A percentile compares a stretch with the other conserved stretches of the same genome.
Evolutionary conservation across 1,140 invertebrate genomes (phyloP).

Genomic region (Pachyrhynchus sulphureomaculatus): DNA sequence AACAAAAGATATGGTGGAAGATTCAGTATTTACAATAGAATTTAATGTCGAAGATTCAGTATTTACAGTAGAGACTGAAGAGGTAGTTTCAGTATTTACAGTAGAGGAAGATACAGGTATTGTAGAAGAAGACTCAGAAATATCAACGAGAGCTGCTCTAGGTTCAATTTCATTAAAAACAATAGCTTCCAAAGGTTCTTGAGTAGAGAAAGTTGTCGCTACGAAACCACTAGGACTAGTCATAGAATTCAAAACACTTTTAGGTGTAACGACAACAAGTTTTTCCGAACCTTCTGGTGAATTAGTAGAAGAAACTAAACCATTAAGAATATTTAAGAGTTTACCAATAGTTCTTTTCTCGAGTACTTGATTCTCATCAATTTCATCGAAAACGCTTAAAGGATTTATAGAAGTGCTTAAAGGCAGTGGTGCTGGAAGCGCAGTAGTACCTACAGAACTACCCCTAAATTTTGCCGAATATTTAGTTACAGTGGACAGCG

Average conservation of each 20-base stretch:
- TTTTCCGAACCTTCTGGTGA: constrained; percentile 21
- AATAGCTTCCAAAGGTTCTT: constrained; percentile 26
- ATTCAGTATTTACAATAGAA: not conserved
- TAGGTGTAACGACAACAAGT: constrained; percentile 43
- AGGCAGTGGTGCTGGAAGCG: constrained; percentile 37
- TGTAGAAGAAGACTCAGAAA: not conserved
- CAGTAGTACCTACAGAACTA: constrained; percentile 33
- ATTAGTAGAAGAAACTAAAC: constrained; percentile 36
- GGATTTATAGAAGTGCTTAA: constrained; percentile 39
- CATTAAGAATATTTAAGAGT: constrained; percentile 43
- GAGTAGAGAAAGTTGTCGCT: constrained; percentile 14
- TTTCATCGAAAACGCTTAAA: constrained; percentile 38
- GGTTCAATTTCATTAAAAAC: constrained; percentile 9
- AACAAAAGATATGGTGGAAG: not conserved
- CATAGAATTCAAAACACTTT: constrained; percentile 19
- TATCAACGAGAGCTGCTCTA: constrained; percentile 4
- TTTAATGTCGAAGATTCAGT: not conserved
- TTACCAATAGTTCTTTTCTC: constrained; percentile 44
- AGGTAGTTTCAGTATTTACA: constrained; percentile 26
- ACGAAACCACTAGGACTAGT: constrained; percentile 8
- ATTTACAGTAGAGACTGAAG: constrained; percentile 14
- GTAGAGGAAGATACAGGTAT: not conserved
- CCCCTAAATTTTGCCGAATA: constrained; percentile 32
- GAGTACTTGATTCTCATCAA: constrained; percentile 39
- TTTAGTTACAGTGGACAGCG: constrained; percentile 38